A percentile compares a stretch with the other conserved stretches of the same genome.
phyloP scores from a whole-genome alignment of 2,113 vertebrate genomes.

The Aphelocoma coerulescens region DNA sequence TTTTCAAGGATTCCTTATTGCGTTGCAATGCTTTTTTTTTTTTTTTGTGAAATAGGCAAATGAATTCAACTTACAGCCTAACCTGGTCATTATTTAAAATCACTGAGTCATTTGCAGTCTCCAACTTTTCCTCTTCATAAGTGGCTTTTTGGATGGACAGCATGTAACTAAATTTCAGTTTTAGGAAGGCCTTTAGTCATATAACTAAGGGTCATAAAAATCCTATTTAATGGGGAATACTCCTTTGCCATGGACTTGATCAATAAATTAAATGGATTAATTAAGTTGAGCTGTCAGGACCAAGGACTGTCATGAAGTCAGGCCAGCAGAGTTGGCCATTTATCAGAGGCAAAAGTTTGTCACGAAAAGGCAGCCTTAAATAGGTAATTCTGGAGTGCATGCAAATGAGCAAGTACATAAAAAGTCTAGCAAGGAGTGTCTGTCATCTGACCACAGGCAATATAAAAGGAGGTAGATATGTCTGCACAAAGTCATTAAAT shows the following conservation, averaged over 20 bases:
- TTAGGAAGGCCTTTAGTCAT: constrained; percentile 66
- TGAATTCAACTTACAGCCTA: constrained; percentile 32
- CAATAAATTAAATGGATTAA: constrained; percentile 79
- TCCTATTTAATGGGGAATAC: constrained; percentile 57
- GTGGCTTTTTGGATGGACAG: constrained; percentile 58
- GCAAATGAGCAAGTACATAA: constrained; percentile 50
- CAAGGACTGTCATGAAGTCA: constrained; percentile 62
- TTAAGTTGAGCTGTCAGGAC: constrained; percentile 69
- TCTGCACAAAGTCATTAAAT: constrained; percentile 6
- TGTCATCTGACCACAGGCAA: background rate
- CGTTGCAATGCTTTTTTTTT: constrained; percentile 17
- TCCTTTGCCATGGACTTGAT: constrained; percentile 64
- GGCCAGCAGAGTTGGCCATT: constrained; percentile 40
- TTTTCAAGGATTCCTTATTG: constrained; percentile 34
- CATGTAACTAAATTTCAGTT: constrained; percentile 69
- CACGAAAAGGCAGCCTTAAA: constrained; percentile 49
- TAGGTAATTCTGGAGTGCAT: constrained; percentile 61
- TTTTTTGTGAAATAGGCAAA: constrained; percentile 27
- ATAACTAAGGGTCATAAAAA: constrained; percentile 73
- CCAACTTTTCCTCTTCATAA: background rate
- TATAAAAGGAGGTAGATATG: constrained; percentile 2
- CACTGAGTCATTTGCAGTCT: constrained; percentile 60
- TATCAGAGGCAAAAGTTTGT: constrained; percentile 60
- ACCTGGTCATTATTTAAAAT: constrained; percentile 63
- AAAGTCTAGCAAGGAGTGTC: constrained; percentile 11